A percentile compares a stretch with the other conserved stretches of the same genome.
phyloP scores from a whole-genome alignment of 1,140 invertebrate genomes.

The Pomacea maculata region DNA sequence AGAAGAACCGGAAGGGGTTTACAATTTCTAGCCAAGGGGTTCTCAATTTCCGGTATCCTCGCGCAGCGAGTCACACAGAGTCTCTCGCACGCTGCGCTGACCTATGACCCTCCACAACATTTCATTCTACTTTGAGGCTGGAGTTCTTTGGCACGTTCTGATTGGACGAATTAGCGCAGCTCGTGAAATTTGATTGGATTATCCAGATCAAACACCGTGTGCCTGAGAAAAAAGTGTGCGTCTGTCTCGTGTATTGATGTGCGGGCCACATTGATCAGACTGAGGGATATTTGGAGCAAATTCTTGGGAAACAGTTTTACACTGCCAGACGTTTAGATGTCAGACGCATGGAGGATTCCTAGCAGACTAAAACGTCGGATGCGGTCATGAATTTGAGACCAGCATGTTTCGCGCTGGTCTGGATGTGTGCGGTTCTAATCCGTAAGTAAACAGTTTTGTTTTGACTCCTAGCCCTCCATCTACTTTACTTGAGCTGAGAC shows the following conservation, averaged over 20 bases:
- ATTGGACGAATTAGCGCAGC: conserved; percentile 19
- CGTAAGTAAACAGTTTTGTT: conserved; percentile 9
- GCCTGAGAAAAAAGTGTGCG: conserved; percentile 14
- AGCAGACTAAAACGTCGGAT: conserved; percentile 13
- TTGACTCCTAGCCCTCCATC: too few species aligned
- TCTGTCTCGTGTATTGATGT: conserved; percentile 3
- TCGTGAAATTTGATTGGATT: conserved; percentile 25
- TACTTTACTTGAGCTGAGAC: too few species aligned
- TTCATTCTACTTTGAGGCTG: conserved; percentile 14
- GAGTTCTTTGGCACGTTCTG: conserved; percentile 12
- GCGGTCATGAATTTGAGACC: conserved; percentile 19
- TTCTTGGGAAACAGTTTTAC: conserved; percentile 11
- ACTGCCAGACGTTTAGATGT: conserved; percentile 9
- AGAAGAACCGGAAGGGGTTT: not conserved
- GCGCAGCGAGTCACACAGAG: not conserved
- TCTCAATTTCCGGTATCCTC: conserved; percentile 1
- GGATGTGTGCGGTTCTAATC: conserved; percentile 1
- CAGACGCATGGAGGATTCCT: conserved; percentile 16
- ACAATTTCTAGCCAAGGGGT: not conserved
- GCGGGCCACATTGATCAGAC: conserved; percentile 8
- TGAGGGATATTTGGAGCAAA: conserved; percentile 17
- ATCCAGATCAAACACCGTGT: conserved; percentile 23
- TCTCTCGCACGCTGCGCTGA: not conserved
- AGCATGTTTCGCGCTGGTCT: conserved; percentile 17
- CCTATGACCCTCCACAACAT: conserved; percentile 15